phyloP scores from a whole-genome alignment of 2,113 vertebrate genomes.

The Vidua macroura region DNA sequence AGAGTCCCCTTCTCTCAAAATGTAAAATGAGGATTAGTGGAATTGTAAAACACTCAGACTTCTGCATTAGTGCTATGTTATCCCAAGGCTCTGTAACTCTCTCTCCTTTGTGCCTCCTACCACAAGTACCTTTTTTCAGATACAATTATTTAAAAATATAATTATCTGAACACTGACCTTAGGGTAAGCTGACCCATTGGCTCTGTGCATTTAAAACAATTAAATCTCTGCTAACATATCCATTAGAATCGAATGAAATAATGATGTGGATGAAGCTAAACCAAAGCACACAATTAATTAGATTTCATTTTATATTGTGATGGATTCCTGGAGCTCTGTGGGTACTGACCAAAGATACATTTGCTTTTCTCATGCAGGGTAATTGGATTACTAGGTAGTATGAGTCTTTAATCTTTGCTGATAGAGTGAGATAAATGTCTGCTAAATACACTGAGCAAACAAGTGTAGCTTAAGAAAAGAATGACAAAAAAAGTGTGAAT shows the following conservation, averaged over 20 bases:
- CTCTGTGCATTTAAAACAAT: neutral
- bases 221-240: constrained; percentile 32
- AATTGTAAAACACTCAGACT: neutral
- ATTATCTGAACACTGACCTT: neutral
- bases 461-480: constrained; percentile 49
- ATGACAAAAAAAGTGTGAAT: neutral
- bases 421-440: constrained; percentile 65
- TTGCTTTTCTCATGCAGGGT: constrained; percentile 61
- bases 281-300: constrained; percentile 66
- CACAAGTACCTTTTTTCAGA: neutral
- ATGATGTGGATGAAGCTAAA: constrained; percentile 39
- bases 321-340: constrained; percentile 58
- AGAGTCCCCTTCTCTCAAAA: neutral
- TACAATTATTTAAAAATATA: neutral
- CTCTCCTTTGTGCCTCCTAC: neutral
- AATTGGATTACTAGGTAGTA: constrained; percentile 66
- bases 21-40: neutral
- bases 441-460: constrained; percentile 46
- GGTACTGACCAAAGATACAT: constrained; percentile 61
- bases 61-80: neutral
- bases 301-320: constrained; percentile 60
- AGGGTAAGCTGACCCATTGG: neutral
- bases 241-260: constrained; percentile 46
- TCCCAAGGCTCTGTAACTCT: neutral
- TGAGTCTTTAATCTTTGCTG: constrained; percentile 68